phyloP scores from a whole-genome alignment of 2,113 vertebrate genomes.

The Lontra canadensis region DNA sequence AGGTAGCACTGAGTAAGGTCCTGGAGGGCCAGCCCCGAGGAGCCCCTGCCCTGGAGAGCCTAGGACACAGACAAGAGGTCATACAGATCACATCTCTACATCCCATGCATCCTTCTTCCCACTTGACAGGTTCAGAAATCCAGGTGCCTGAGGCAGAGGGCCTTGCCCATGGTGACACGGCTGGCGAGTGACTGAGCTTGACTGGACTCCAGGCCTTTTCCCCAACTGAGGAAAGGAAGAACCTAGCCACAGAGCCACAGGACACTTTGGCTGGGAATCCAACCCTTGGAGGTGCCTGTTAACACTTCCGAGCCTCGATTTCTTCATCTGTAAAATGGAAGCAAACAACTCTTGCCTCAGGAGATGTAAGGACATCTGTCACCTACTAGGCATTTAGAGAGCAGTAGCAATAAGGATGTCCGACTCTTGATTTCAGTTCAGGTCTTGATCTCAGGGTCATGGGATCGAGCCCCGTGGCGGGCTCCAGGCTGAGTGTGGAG shows the following conservation, averaged over 20 bases:
- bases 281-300: too few relatives aligned
- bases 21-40: not conserved
- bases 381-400: not conserved
- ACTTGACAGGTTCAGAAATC: rapidly evolving
- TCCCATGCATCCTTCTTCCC: not conserved
- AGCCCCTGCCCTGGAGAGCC: not conserved
- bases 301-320: not conserved
- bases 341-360: not conserved
- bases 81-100: rapidly evolving
- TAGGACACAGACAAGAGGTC: not conserved
- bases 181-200: not conserved
- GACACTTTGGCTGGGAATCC: not conserved
- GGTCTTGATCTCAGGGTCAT: not conserved
- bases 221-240: too few relatives aligned
- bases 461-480: not conserved
- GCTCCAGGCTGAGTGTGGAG: not conserved
- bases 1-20: not conserved
- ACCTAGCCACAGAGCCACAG: not conserved
- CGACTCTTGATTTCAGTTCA: not conserved
- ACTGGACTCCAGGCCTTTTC: not conserved
- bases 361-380: not conserved
- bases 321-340: not conserved
- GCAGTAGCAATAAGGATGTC: not conserved
- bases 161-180: not conserved
- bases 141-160: not conserved